Evolutionary conservation across 2,797 vertebrate species (phyloP).

Genomic region (Eleutherodactylus coqui): DNA sequence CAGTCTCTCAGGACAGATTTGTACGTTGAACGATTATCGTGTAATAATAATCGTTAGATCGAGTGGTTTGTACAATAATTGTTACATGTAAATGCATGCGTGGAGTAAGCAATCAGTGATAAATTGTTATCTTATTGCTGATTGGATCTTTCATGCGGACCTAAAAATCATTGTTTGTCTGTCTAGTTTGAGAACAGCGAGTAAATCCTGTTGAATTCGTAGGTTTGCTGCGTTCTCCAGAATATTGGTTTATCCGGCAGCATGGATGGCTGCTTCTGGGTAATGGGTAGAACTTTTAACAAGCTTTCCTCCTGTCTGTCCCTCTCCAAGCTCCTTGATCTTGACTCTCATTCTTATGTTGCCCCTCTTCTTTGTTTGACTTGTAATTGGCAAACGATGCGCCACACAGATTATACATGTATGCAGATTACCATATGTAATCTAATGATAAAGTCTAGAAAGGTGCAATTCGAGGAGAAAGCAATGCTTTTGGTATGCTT

Average conservation of each 20-base stretch:
- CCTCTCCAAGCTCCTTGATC: background rate
- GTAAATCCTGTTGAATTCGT: background rate
- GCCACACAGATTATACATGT: background rate
- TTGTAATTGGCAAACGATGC: constrained; percentile 27
- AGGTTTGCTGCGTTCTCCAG: background rate
- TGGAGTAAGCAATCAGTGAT: too few species aligned
- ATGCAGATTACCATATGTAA: constrained; percentile 34
- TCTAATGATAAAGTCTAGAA: constrained; percentile 14
- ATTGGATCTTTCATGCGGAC: too few species aligned
- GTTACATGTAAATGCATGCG: too few species aligned
- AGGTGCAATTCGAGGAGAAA: constrained; percentile 9
- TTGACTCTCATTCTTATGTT: background rate
- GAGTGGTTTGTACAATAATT: too few species aligned
- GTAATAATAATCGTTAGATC: too few species aligned
- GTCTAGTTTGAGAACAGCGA: background rate
- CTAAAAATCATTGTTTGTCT: too few species aligned
- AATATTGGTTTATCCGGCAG: background rate
- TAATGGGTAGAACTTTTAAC: background rate
- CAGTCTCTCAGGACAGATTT: too few species aligned
- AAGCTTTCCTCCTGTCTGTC: background rate
- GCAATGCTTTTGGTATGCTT: constrained; percentile 9
- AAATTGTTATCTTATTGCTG: too few species aligned
- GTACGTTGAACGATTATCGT: too few species aligned
- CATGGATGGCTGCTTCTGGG: background rate
- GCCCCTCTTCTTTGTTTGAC: background rate